phyloP scores from a whole-genome alignment of 2,113 vertebrate species.

The Cyphomyrus discorhynchus region DNA sequence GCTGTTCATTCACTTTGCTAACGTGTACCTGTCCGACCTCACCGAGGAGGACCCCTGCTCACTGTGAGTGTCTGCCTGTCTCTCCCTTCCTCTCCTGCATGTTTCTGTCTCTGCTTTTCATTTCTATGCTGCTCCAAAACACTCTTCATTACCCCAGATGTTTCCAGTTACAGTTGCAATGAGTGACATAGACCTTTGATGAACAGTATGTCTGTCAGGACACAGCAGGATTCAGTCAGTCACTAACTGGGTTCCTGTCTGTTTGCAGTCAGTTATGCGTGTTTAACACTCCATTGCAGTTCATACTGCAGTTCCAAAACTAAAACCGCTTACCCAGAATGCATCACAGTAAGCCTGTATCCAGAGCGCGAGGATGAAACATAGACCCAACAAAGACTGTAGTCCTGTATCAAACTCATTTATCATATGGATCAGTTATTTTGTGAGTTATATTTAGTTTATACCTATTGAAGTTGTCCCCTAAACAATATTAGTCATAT shows the following conservation, averaged over 20 bases:
- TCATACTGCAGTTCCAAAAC: neutral
- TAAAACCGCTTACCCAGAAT: neutral
- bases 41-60: slow-evolving; percentile 95
- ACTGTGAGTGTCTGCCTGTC: slow-evolving; percentile 69
- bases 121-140: neutral
- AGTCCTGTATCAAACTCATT: neutral
- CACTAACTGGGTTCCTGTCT: neutral
- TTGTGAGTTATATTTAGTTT: neutral
- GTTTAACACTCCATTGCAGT: neutral
- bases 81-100: neutral
- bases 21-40: slow-evolving; percentile 92
- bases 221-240: neutral
- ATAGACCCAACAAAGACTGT: neutral
- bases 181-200: neutral
- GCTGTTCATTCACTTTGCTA: slow-evolving; percentile 98
- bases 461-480: neutral
- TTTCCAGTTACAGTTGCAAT: neutral
- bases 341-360: neutral
- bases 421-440: neutral
- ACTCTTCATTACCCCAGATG: neutral
- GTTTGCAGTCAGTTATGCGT: neutral
- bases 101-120: neutral
- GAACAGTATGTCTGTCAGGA: neutral
- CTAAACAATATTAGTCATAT: neutral
- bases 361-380: neutral